Percentiles rank a stretch among this genome's conserved stretches.
Conservation (phyloP, 2,113 vertebrate genomes). For the Dermatemys mawii region DNA sequence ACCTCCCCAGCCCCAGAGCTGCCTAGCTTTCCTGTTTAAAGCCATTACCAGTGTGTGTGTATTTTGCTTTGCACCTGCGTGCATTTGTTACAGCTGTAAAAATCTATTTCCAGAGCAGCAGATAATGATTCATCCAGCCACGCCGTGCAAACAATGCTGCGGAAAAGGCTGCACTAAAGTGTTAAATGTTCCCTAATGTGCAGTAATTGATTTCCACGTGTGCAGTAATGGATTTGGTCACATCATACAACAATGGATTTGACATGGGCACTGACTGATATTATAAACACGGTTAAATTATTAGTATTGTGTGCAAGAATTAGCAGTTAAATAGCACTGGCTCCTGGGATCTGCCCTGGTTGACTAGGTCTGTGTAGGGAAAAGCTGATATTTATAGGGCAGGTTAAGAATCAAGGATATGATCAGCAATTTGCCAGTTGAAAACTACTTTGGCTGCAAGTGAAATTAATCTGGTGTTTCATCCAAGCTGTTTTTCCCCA, state of each 20-base stretch:
- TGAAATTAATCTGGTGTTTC: rapidly evolving
- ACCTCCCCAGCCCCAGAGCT: neutral
- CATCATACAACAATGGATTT: constrained; percentile 67
- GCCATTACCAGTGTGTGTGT: rapidly evolving
- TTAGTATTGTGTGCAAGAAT: neutral
- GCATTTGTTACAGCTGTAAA: neutral
- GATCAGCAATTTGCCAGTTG: neutral
- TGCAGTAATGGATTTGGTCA: constrained; percentile 65
- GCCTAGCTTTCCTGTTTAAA: neutral
- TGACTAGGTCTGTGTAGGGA: neutral
- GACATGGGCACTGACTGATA: constrained; percentile 63
- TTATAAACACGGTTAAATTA: constrained; percentile 55
- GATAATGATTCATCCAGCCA: constrained; percentile 50
- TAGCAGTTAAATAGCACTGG: neutral
- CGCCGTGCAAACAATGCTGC: constrained; percentile 40
- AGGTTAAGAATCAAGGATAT: neutral
- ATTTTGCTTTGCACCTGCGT: rapidly evolving
- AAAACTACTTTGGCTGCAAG: rapidly evolving
- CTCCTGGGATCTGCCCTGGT: neutral
- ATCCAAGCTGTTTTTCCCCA: rapidly evolving
- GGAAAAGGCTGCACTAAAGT: constrained; percentile 54
- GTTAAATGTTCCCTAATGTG: constrained; percentile 73
- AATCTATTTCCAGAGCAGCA: constrained; percentile 41
- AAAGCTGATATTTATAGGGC: constrained; percentile 1
- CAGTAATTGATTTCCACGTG: constrained; percentile 73